Base-by-base conservation (phyloP, 2,797 vertebrate genomes). In the Urocyon cinereoargenteus region DNA sequence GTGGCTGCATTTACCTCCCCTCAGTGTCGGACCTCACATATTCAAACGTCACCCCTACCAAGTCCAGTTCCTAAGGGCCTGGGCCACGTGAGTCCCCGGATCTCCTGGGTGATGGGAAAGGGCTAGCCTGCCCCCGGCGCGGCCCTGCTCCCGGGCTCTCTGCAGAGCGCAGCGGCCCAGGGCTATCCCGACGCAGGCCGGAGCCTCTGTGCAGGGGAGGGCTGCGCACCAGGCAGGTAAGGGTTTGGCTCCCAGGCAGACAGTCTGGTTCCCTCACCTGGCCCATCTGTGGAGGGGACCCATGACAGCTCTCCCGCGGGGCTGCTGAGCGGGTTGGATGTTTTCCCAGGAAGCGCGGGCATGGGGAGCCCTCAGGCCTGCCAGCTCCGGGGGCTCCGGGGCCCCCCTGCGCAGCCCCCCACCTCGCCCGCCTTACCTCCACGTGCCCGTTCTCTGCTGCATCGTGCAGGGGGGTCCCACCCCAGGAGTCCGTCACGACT, bases 391-490 rank as follows among this genome's bases (percentile, higher is more conserved):
- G 22, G 68, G 36, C 59, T 59, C 24, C 15, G 1, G 1, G 21
- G 26, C 14, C 19, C 49, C 1, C 3, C 22, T 0, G 0, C 2
- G 9, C 22, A 10, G 12, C 13, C 28, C 3, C 24, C n/a, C 31
- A 0, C 2, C 2, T 2, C 0, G 0, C 15, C 3, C 4, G 2
- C 34, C 36, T 89, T 64, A 99, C 99, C 99, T 99, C 99, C 96
- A 99, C 85, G 93, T 99, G 99, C 81, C 99, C 99, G 0, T 99
- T 99, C 98, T 99, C 99, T 2, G 99, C 99, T 9, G 99, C 99
- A 15, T 99, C 99, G 16, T 99, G 99, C 53, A 99, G 99, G 2
- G 99, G 99, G 3, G 99, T 99, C 64, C 99, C 99, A 8, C 99
- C 99, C 99, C 99, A 99, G 96, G 98, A 98, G 93, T 99, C 99